These are phyloP conservation scores for Planiliza haematocheilus DNA, from an alignment of 2,113 vertebrate genomes.

Conservation along the genomic window DNA sequence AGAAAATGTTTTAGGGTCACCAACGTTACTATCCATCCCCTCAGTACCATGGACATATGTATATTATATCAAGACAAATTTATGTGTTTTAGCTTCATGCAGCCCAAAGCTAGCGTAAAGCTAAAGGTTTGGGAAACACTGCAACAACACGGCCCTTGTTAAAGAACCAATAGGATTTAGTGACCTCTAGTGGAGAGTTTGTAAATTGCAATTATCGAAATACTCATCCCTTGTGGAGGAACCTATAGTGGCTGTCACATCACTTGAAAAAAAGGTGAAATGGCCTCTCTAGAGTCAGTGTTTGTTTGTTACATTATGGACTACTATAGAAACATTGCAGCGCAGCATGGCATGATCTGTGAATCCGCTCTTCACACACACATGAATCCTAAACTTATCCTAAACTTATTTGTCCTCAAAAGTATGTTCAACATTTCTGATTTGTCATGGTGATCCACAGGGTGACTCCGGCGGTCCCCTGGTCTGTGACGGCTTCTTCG, in stretches of 20 bases:
- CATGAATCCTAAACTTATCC: too few relatives aligned
- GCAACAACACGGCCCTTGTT: background rate
- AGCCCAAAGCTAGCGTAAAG: background rate
- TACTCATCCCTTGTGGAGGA: too few relatives aligned
- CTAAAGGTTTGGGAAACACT: background rate
- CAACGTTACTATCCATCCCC: background rate
- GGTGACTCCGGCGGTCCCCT: conserved; percentile 84
- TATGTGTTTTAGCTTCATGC: too few relatives aligned
- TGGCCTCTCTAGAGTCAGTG: background rate
- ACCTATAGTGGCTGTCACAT: too few relatives aligned
- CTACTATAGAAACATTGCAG: background rate
- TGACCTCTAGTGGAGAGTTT: too few relatives aligned
- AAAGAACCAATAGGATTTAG: too few relatives aligned
- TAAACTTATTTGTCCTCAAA: too few relatives aligned
- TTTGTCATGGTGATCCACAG: conserved; percentile 59
- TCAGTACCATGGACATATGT: background rate
- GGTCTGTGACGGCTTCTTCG: conserved; percentile 70
- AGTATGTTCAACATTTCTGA: background rate
- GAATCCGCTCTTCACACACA: too few relatives aligned
- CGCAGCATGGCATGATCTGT: background rate
- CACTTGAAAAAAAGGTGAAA: background rate
- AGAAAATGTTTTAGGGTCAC: too few relatives aligned
- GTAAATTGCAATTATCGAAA: too few relatives aligned
- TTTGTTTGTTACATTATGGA: background rate
- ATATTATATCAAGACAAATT: background rate